A percentile compares a stretch with the other conserved stretches of the same genome.
These are phyloP conservation scores for Xestoiulus laeticollis DNA, from an alignment of 2,888 invertebrate genomes.

Conservation along the genomic window DNA sequence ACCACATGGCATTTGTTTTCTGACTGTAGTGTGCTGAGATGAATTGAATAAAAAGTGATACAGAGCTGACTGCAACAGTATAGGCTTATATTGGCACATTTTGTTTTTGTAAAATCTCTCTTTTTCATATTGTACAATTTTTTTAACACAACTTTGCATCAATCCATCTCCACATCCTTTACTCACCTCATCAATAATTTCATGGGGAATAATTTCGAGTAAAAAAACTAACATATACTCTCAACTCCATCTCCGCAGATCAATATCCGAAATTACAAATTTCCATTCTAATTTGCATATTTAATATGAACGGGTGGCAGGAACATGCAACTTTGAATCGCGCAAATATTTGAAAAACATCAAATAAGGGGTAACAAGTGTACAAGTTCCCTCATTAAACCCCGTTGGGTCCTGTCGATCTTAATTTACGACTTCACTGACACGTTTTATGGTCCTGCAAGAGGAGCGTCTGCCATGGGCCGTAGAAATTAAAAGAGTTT, in stretches of 20 bases:
- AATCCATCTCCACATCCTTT: not conserved
- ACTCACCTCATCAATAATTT: not conserved
- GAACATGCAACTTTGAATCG: not conserved
- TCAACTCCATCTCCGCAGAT: not conserved
- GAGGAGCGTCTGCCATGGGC: not conserved
- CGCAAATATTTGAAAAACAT: not conserved
- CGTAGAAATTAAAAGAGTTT: not conserved
- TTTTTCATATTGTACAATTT: too few species aligned
- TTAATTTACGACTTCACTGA: not conserved
- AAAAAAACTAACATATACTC: not conserved
- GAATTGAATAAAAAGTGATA: too few species aligned
- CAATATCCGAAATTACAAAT: not conserved
- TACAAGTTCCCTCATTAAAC: not conserved
- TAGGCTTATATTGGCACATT: too few species aligned
- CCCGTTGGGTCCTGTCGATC: constrained; percentile 31
- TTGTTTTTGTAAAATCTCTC: not conserved
- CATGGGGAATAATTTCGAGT: not conserved
- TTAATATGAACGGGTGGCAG: not conserved
- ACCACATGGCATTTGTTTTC: too few species aligned
- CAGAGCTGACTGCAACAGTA: too few species aligned
- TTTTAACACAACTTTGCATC: not conserved
- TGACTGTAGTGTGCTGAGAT: too few species aligned
- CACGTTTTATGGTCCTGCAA: not conserved
- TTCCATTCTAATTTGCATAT: not conserved
- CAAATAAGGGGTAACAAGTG: not conserved